Evolutionary conservation across 2,888 invertebrate species (phyloP).

Genomic region (Megastigmus dorsalis): DNA sequence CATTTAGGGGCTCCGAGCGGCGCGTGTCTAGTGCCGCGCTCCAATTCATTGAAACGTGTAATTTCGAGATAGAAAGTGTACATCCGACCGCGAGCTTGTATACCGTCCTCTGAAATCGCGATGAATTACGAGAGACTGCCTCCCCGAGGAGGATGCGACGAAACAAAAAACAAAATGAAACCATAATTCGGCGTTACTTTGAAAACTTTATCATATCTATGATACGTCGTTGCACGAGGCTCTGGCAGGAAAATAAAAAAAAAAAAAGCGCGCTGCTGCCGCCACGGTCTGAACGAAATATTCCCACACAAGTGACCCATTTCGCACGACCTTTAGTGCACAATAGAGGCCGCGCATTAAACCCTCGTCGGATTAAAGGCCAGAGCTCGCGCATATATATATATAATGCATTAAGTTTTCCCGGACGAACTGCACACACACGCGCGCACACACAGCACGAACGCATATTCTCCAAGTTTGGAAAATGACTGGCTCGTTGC

Average conservation of each 20-base stretch:
- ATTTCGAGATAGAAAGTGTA: too few relatives aligned
- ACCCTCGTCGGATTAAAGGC: not conserved
- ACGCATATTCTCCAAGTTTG: too few relatives aligned
- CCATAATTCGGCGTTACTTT: not conserved
- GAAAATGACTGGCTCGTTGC: too few relatives aligned
- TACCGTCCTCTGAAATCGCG: too few relatives aligned
- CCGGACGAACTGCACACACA: too few relatives aligned
- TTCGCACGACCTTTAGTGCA: conserved; percentile 38
- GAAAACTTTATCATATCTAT: not conserved
- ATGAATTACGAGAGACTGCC: not conserved
- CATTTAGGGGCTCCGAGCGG: too few relatives aligned
- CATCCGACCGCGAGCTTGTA: too few relatives aligned
- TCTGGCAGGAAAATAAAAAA: not conserved
- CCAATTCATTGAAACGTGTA: too few relatives aligned
- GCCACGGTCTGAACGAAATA: conserved; percentile 8
- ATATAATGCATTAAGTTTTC: not conserved
- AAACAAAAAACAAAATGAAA: not conserved
- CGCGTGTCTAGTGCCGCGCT: too few relatives aligned
- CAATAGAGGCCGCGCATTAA: conserved; percentile 1
- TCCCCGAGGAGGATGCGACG: not conserved
- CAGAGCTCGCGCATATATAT: not conserved
- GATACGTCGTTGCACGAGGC: too few relatives aligned
- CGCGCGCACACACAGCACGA: too few relatives aligned
- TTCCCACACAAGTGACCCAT: conserved; percentile 28
- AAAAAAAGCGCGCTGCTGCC: not conserved